These are phyloP conservation scores for Archivesica marissinica DNA, from an alignment of 1,140 invertebrate species.

Conservation along the genomic window DNA sequence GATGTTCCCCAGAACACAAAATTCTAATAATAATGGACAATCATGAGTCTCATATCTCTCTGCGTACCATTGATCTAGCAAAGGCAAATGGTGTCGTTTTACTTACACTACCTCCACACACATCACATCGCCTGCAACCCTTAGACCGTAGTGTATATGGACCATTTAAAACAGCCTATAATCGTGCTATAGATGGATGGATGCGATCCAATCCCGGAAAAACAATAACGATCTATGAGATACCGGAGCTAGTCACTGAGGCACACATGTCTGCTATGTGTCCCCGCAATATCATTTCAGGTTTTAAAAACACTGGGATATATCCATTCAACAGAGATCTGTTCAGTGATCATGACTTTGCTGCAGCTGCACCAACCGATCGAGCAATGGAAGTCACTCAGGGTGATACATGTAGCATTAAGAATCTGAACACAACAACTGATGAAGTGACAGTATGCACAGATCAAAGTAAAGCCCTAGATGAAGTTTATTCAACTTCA, in stretches of 20 bases:
- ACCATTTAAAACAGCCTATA: slow-evolving; percentile 65
- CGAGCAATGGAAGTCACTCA: no score
- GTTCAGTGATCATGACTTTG: not conserved
- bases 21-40: slow-evolving; percentile 65
- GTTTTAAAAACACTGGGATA: not conserved
- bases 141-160: slow-evolving; percentile 38
- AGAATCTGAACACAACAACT: no score
- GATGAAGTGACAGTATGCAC: no score
- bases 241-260: slow-evolving; percentile 57
- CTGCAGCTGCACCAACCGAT: not conserved
- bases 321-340: not conserved
- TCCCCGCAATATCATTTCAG: not conserved
- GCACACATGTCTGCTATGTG: not conserved
- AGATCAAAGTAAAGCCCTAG: no score
- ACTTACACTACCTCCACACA: slow-evolving; percentile 65
- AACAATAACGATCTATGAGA: slow-evolving; percentile 84
- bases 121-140: slow-evolving; percentile 62
- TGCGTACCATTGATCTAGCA: slow-evolving; percentile 68
- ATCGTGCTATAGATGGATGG: slow-evolving; percentile 83
- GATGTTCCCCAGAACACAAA: slow-evolving; percentile 69
- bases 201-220: slow-evolving; percentile 83
- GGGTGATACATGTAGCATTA: no score
- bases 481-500: no score
- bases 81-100: slow-evolving; percentile 68
- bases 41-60: slow-evolving; percentile 63